A percentile compares a stretch with the other conserved stretches of the same genome.
These are phyloP conservation scores for Austrolebias charrua DNA, from an alignment of 2,797 vertebrate species.

Conservation along the genomic window DNA sequence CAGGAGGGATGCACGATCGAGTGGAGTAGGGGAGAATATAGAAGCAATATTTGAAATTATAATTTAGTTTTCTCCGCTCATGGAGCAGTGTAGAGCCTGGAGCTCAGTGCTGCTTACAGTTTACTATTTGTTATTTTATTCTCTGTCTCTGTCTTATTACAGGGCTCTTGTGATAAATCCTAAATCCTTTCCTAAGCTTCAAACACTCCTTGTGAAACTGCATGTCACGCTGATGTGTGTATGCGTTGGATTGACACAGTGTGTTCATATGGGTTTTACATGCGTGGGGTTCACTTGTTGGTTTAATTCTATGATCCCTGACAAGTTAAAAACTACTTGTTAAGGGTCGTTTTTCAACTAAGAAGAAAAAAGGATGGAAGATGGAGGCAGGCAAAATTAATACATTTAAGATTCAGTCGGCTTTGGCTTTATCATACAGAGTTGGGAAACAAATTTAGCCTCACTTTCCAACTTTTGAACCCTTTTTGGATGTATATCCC, in stretches of 20 bases:
- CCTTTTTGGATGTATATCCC: constrained; percentile 39
- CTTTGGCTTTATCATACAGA: constrained; percentile 31
- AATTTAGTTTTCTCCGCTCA: constrained; percentile 50
- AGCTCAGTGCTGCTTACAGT: constrained; percentile 42
- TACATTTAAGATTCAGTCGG: constrained; percentile 35
- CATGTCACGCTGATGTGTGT: constrained; percentile 10
- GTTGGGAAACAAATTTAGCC: constrained; percentile 27
- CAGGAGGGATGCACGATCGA: constrained; percentile 1
- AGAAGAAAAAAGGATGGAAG: constrained; percentile 30
- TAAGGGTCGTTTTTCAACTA: constrained; percentile 28
- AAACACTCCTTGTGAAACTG: constrained; percentile 17
- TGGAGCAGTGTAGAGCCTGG: constrained; percentile 2
- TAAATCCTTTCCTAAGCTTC: constrained; percentile 52
- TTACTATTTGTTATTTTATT: constrained; percentile 44
- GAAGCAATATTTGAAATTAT: constrained; percentile 61
- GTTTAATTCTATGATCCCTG: constrained; percentile 41
- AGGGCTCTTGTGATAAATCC: constrained; percentile 57
- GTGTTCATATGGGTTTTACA: background rate
- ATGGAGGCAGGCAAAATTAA: constrained; percentile 47
- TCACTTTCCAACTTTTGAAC: constrained; percentile 30
- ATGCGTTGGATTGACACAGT: constrained; percentile 11
- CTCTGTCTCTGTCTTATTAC: constrained; percentile 49
- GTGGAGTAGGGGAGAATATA: constrained; percentile 3
- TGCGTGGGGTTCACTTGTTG: background rate
- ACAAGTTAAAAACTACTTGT: constrained; percentile 42